Percentiles rank a stretch among this genome's conserved stretches.
Conservation (phyloP, 1,140 invertebrate species). For the Drosophila saltans region DNA sequence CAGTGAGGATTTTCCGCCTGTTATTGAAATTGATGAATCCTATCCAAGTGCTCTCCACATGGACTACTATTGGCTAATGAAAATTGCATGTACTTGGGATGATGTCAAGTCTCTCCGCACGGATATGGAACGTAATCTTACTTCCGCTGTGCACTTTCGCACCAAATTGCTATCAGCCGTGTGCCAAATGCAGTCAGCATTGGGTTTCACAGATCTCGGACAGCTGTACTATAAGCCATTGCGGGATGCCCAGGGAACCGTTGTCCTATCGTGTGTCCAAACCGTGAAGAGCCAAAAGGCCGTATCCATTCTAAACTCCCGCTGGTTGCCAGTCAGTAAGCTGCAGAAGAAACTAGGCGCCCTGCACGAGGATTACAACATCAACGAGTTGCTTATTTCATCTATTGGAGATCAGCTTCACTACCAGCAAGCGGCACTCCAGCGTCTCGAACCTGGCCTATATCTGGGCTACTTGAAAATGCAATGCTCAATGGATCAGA, state of each 20-base stretch:
- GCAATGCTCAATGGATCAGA: conserved; percentile 96
- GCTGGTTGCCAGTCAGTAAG: conserved; percentile 94
- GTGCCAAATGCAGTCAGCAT: conserved; percentile 94
- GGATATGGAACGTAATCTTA: conserved; percentile 96
- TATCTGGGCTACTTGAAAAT: conserved; percentile 98
- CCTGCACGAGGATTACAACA: conserved; percentile 88
- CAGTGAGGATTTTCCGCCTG: conserved; percentile 97
- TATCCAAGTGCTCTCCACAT: conserved; percentile 95
- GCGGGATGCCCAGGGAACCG: conserved; percentile 92
- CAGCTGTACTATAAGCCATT: conserved; percentile 96
- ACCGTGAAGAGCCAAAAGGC: conserved; percentile 92
- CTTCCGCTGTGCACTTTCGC: conserved; percentile 94
- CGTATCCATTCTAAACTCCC: conserved; percentile 92
- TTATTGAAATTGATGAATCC: conserved; percentile 98
- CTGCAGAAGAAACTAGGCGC: conserved; percentile 85
- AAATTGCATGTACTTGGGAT: conserved; percentile 98
- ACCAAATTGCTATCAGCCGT: conserved; percentile 95
- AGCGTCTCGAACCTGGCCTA: conserved; percentile 92
- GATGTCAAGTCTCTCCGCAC: conserved; percentile 94
- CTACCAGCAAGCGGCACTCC: conserved; percentile 93
- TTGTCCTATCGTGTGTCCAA: conserved; percentile 95
- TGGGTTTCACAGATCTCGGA: conserved; percentile 93
- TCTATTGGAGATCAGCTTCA: conserved; percentile 95
- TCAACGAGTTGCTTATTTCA: conserved; percentile 91
- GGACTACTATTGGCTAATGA: conserved; percentile 99